Base-by-base conservation (phyloP, 2,797 vertebrate species). In the Champsocephalus gunnari region DNA sequence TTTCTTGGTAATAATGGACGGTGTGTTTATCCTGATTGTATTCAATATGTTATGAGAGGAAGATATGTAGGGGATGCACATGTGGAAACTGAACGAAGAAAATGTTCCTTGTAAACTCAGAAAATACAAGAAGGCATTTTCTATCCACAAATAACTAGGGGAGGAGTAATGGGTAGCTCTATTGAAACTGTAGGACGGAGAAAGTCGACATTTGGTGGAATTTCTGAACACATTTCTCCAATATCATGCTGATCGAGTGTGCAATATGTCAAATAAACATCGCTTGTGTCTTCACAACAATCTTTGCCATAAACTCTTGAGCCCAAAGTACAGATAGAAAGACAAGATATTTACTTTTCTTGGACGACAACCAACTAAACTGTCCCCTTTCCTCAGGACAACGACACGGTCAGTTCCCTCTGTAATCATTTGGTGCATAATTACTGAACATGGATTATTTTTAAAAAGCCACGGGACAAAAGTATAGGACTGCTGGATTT, bases 401-500 rank as follows among this genome's bases (percentile, higher is more conserved):
- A 11, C 60, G 58, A 66, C 75, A 77, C 75, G 82, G 78, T 80
- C 71, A 51, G 53, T 49, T 14, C 62, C 45, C 77, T 76, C 79
- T 82, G 82, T 81, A 78, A 85, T 87, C 83, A 74, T 67, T 80
- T 68, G 70, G n/a, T 2, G 64, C 59, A 71, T 73, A 72, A 83
- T 83, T 79, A 72, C 67, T 32, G 32, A 8, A 75, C 17, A 9
- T 3, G 10, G 51, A 80, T 76, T 85, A 66, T 80, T 79, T 87
- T 80, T 77, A 73, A 71, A 65, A 4, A 53, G 54, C 32, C 17
- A 9, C 19, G 43, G 66, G 69, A 69, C 53, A 51, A 72, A 79
- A 17, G 53, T 71, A 64, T 64, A 43, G 51, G 41, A 5, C 24
- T 3, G 48, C 32, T 34, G 50, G 24, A 34, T n/a, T 28, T 11